Evolutionary conservation across 2,113 vertebrate species (phyloP), one percentile per base, ranked within the genome.

Genomic region (Micromys minutus): DNA sequence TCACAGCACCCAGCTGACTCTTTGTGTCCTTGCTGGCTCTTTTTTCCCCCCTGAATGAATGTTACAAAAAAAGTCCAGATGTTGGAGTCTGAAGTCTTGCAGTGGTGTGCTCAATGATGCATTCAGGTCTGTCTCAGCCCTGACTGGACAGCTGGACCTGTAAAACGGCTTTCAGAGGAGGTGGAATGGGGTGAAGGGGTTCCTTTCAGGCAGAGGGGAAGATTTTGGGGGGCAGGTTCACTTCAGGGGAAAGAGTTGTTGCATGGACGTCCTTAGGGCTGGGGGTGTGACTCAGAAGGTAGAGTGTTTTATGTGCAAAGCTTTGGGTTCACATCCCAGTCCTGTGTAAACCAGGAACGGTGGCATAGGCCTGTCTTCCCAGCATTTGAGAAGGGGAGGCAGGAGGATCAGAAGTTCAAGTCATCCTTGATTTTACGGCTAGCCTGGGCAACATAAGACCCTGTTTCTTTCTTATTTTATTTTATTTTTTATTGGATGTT

Each of bases 41-140:
- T 45, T 75, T 94, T 74, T 93, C 71, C 90, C 71, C 90, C 91
- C 65, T 79, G 5, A 87, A 81, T 81, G 88, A 63, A 61, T 65
- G 63, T 95, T 12, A 7, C 87, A 69, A 19, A 80, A n/a, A 65
- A 84, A 45, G 90, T 24, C 92, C 97, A 95, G 95, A 94, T 95
- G 97, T 87, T 85, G 8, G 0, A 86, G 0, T 77, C 74, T 69
- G 80, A 85, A 67, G 92, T 55, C 76, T 77, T 86, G 0, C 5
- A 0, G 7, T 34, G n/a, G 87, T 92, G 55, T 36, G 47, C 59
- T 94, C 81, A 39, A 45, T 76, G 29, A 88, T 86, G 65, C 42
- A 45, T 83, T 74, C 89, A 22, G 11, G 42, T 89, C 94, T 81
- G 91, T 31, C 29, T 31, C 11, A 74, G 63, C 65, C 24, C 91